Percentiles rank a stretch among this genome's conserved stretches.
Conservation (phyloP, 2,113 vertebrate genomes). For the Crotalus viridis region DNA sequence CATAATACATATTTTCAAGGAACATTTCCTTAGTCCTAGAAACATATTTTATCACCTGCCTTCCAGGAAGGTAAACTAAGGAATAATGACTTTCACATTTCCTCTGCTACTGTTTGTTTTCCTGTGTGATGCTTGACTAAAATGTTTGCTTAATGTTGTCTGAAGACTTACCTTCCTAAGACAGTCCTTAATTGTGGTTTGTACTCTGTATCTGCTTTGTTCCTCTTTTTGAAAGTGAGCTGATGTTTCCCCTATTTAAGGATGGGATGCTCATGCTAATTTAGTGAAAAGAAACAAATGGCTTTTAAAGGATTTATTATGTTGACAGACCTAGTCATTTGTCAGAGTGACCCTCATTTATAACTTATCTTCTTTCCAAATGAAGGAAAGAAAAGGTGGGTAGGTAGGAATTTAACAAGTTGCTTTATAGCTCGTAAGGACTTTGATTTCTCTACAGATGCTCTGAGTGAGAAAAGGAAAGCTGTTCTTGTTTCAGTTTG, state of each 20-base stretch:
- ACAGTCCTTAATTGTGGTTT: slow-evolving; percentile 50
- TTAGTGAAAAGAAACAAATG: slow-evolving; percentile 47
- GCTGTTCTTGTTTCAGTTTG: slow-evolving; percentile 52
- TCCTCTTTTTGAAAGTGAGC: slow-evolving; percentile 54
- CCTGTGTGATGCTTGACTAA: slow-evolving; percentile 67
- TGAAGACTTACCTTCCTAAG: slow-evolving; percentile 59
- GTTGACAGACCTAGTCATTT: slow-evolving; percentile 64
- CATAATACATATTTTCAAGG: slow-evolving; percentile 65
- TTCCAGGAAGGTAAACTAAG: slow-evolving; percentile 60
- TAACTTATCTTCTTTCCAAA: slow-evolving; percentile 57
- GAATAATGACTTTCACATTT: slow-evolving; percentile 68
- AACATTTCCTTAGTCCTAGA: slow-evolving; percentile 67
- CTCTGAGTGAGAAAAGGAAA: slow-evolving; percentile 59
- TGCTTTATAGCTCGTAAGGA: slow-evolving; percentile 60
- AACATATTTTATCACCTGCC: slow-evolving; percentile 72
- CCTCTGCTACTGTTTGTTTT: slow-evolving; percentile 72
- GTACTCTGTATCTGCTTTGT: slow-evolving; percentile 59
- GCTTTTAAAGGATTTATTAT: slow-evolving; percentile 61
- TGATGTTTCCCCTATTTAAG: slow-evolving; percentile 61
- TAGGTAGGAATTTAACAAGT: slow-evolving; percentile 49
- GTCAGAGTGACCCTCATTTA: slow-evolving; percentile 58
- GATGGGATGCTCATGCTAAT: slow-evolving; percentile 57
- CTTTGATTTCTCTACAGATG: slow-evolving; percentile 59
- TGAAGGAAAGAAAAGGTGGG: slow-evolving; percentile 30
- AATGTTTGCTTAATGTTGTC: slow-evolving; percentile 67